Evolutionary conservation across 2,113 vertebrate species (phyloP), one percentile per base, ranked within the genome.

Genomic region (Callocephalon fimbriatum): DNA sequence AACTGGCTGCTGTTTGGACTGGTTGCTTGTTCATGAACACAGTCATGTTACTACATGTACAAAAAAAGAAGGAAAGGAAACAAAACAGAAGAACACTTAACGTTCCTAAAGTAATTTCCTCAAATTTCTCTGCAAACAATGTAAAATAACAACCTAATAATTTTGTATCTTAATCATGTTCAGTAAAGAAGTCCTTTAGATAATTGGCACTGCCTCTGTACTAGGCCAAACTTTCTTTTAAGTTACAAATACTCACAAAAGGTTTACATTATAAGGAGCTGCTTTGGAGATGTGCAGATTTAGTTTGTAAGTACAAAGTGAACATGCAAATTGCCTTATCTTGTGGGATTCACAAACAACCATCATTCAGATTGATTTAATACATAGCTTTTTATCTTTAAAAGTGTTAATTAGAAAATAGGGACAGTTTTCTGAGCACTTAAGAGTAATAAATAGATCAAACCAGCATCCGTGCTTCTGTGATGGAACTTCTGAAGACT

Each of bases 281-380:
- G 98, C 98, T 97, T 98, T 99, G 98, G 99, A 99, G 99, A 99
- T 98, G 98, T 98, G 98, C 98, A 98, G 99, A 99, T 99, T 99
- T 99, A 99, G 99, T 99, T 99, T 99, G 99, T 98, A 99, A 98
- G 98, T 98, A 99, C 99, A 98, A 99, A 99, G 99, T 99, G 98
- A 99, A 99, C 99, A 99, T 99, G 99, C 99, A 99, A 99, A 99
- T 99, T 98, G 98, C 98, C 99, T 99, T 99, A 99, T 99, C 99
- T 99, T 99, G 99, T 98, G 99, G 99, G 99, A 99, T 98, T 99
- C 99, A 99, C 99, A 99, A 99, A 99, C 99, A 99, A 99, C 98
- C 98, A 98, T 99, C 98, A 99, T 99, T 99, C 99, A 99, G 99
- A 99, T 99, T 99, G 99, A 99, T 99, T 99, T 99, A 99, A 99